Conservation (phyloP, 2,113 vertebrate species). For the Cynopterus brachyotis region DNA sequence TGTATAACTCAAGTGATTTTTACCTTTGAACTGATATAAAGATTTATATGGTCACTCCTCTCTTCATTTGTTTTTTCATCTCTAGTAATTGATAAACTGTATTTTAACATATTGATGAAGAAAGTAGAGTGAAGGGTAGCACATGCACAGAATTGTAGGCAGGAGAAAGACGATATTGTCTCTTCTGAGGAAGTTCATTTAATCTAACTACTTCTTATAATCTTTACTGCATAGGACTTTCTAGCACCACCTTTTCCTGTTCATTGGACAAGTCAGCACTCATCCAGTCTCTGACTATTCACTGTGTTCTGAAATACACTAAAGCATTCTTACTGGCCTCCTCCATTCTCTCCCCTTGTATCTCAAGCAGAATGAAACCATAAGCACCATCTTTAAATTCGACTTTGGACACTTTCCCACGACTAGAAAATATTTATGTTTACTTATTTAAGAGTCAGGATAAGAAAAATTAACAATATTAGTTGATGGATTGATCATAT, state of each 20-base stretch:
- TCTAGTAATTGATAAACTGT: neutral
- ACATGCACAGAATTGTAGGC: neutral
- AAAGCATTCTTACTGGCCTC: neutral
- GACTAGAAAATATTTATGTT: neutral
- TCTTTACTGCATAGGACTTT: neutral
- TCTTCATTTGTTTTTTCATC: neutral
- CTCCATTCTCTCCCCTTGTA: neutral
- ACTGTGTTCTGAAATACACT: neutral
- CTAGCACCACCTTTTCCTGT: neutral
- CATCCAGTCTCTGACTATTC: no score
- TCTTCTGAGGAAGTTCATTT: neutral
- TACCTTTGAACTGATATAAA: neutral
- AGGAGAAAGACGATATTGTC: neutral
- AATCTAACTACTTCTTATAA: neutral
- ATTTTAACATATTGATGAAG: neutral
- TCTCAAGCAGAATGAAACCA: neutral
- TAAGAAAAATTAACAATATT: neutral
- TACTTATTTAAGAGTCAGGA: neutral
- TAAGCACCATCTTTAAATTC: neutral
- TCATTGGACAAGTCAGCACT: neutral
- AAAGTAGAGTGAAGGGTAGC: neutral
- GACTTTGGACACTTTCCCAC: neutral
- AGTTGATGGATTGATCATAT: neutral
- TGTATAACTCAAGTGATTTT: neutral
- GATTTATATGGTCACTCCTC: neutral